Conservation (phyloP, 2,797 vertebrate species). For the Aphelocoma californica region DNA sequence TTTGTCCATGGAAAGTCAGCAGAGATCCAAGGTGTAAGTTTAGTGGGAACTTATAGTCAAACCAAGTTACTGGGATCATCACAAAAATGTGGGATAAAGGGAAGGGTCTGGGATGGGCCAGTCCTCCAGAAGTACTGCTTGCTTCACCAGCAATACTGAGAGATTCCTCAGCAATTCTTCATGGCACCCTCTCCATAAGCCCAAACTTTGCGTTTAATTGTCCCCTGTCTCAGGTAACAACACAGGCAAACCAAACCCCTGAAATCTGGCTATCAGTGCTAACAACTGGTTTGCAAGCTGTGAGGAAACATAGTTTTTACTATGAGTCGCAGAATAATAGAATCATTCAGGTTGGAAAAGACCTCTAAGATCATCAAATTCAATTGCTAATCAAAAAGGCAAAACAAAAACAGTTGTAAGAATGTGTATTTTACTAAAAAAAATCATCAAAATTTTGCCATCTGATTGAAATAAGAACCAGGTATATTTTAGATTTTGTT, state of each 20-base stretch:
- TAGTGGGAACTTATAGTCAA: not conserved
- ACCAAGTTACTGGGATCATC: not conserved
- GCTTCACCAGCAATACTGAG: not conserved
- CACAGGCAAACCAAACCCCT: not conserved
- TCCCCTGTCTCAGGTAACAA: not conserved
- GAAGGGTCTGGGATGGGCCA: not conserved
- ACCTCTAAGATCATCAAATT: not conserved
- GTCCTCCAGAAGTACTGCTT: not conserved
- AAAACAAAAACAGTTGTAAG: not conserved
- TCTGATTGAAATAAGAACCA: not conserved
- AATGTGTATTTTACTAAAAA: not conserved
- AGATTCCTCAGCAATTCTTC: not conserved
- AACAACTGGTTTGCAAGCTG: not conserved
- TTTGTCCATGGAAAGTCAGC: not conserved
- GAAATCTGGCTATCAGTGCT: not conserved
- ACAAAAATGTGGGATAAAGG: not conserved
- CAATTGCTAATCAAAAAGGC: not conserved
- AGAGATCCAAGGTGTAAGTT: not conserved
- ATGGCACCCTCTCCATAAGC: not conserved
- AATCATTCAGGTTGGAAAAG: not conserved
- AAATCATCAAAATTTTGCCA: not conserved
- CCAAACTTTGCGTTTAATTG: rapidly evolving
- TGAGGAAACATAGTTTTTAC: not conserved
- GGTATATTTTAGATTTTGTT: not conserved
- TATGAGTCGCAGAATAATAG: not conserved